These are phyloP conservation scores for Misgurnus anguillicaudatus DNA, from an alignment of 2,113 vertebrate species.

Conservation along the genomic window DNA sequence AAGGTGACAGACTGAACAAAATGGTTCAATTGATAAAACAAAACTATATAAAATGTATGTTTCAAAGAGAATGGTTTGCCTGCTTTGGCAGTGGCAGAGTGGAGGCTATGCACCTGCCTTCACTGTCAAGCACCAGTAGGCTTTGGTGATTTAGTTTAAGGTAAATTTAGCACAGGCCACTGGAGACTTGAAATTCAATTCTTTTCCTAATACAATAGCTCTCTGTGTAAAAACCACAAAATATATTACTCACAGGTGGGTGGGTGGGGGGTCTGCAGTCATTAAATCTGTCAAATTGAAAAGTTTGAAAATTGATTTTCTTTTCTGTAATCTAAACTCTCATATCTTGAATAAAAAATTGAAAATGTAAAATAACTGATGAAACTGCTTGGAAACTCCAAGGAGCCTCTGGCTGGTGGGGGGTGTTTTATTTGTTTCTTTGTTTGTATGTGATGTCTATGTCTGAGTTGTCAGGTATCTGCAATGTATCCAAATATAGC, in stretches of 20 bases:
- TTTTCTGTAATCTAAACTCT: conserved; percentile 35
- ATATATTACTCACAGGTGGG: conserved; percentile 69
- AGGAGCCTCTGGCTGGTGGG: background rate
- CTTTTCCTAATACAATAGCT: conserved; percentile 67
- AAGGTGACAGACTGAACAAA: background rate
- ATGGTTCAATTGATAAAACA: background rate
- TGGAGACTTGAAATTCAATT: conserved; percentile 72
- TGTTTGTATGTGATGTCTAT: background rate
- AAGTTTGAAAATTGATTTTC: conserved; percentile 61
- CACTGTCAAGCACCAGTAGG: conserved; percentile 73
- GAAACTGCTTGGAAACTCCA: conserved; percentile 1
- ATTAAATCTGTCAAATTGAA: conserved; percentile 66
- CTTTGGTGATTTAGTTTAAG: conserved; percentile 76
- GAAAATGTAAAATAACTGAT: conserved; percentile 9
- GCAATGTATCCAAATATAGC: background rate
- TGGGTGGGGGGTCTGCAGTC: conserved; percentile 48
- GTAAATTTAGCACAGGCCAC: conserved; percentile 73
- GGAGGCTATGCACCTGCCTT: conserved; percentile 64
- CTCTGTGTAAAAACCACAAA: conserved; percentile 58
- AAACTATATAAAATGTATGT: background rate
- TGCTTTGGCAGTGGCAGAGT: conserved; percentile 64
- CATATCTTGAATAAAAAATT: conserved; percentile 25
- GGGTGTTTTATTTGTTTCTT: background rate
- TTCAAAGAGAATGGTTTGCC: conserved; percentile 23
- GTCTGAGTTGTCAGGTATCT: background rate